Conservation (phyloP, 2,797 vertebrate genomes). For the Microctenopoma steveboyesi region DNA sequence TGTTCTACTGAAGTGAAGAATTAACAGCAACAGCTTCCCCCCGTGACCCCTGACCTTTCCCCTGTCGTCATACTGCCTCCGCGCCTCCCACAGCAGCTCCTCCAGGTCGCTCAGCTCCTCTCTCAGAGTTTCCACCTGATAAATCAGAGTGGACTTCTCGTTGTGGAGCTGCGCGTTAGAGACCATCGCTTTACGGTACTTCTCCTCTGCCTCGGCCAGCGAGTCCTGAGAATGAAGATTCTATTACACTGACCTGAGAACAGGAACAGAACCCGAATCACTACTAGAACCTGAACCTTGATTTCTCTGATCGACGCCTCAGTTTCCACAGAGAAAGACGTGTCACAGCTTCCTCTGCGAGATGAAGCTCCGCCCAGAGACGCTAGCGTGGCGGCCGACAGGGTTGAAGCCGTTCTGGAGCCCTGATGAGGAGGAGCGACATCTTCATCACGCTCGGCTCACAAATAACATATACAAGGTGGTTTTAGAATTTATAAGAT, state of each 20-base stretch:
- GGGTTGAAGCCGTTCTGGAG: slow-evolving; percentile 87
- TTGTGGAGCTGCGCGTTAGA: slow-evolving; percentile 96
- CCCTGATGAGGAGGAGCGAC: slow-evolving; percentile 73
- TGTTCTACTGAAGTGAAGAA: too few relatives aligned
- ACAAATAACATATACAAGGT: too few relatives aligned
- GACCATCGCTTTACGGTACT: slow-evolving; percentile 93
- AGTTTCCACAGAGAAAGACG: slow-evolving; percentile 90
- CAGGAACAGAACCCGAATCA: too few relatives aligned
- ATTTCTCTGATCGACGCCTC: slow-evolving; percentile 95
- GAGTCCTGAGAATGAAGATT: slow-evolving; percentile 84
- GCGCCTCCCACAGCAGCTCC: slow-evolving; percentile 89
- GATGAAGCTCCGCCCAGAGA: slow-evolving; percentile 91
- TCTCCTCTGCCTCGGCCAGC: slow-evolving; percentile 89
- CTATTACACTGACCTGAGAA: too few relatives aligned
- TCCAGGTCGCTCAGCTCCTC: slow-evolving; percentile 89
- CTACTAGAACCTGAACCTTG: slow-evolving; percentile 80
- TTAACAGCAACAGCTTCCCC: too few relatives aligned
- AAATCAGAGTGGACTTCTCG: slow-evolving; percentile 92
- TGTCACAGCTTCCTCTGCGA: slow-evolving; percentile 92
- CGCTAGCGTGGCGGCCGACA: slow-evolving; percentile 92
- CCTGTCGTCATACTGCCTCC: slow-evolving; percentile 83
- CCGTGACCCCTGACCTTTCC: slow-evolving; percentile 79
- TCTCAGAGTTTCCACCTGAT: slow-evolving; percentile 91
- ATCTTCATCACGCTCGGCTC: neutral
- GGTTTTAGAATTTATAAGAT: too few relatives aligned